These are phyloP conservation scores for Drosophila nasuta DNA, from an alignment of 1,140 invertebrate genomes.

Conservation along the genomic window DNA sequence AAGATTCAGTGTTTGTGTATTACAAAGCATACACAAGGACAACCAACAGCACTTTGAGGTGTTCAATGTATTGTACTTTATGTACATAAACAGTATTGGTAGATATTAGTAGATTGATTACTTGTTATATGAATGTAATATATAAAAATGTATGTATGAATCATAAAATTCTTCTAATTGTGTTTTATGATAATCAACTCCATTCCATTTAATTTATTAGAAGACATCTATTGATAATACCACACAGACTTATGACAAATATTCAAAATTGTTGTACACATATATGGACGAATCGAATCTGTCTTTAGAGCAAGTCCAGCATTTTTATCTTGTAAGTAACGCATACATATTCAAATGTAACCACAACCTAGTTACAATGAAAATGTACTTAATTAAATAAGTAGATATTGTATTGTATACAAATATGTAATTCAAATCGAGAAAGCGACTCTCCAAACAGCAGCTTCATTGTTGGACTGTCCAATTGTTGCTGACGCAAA, in stretches of 20 bases:
- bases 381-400: constrained; percentile 26
- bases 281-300: constrained; percentile 21
- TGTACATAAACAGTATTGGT: constrained; percentile 4
- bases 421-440: constrained; percentile 8
- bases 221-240: constrained; percentile 28
- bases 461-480: neutral
- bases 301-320: constrained; percentile 12
- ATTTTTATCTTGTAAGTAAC: constrained; percentile 46
- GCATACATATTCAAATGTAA: constrained; percentile 36
- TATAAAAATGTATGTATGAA: constrained; percentile 30
- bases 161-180: constrained; percentile 26
- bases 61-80: constrained; percentile 22
- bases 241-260: constrained; percentile 35
- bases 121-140: constrained; percentile 17
- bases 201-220: constrained; percentile 35
- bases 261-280: constrained; percentile 29
- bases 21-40: constrained; percentile 39
- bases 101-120: constrained; percentile 24
- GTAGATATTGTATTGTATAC: constrained; percentile 20
- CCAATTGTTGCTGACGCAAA: neutral
- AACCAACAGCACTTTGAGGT: constrained; percentile 40
- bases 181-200: constrained; percentile 21
- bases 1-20: constrained; percentile 14
- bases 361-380: constrained; percentile 22
- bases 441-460: neutral